phyloP scores from a whole-genome alignment of 2,888 invertebrate species.

The Hydrotaea diabolus region DNA sequence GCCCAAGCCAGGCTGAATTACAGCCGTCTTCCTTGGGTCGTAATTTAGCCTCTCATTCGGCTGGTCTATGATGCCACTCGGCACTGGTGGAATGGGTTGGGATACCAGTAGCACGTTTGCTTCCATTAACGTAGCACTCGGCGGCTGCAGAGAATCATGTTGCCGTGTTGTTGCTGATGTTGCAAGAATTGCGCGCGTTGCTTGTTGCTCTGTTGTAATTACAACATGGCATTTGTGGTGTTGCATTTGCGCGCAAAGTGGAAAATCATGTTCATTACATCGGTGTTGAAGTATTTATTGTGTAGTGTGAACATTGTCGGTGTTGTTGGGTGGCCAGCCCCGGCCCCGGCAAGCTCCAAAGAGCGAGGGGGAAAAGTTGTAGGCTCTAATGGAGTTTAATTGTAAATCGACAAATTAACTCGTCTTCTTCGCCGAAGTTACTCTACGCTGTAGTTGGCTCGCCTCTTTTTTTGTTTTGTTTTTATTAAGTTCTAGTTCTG shows the following conservation, averaged over 20 bases:
- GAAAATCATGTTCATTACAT: slow-evolving; percentile 67
- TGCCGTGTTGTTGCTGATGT: slow-evolving; percentile 17
- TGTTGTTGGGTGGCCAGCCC: slow-evolving; percentile 52
- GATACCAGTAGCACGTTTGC: slow-evolving; percentile 26
- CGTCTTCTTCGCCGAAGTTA: slow-evolving; percentile 27
- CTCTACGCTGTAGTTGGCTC: too few species aligned
- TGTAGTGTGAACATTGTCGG: slow-evolving; percentile 65
- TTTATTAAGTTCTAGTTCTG: background rate
- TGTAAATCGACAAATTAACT: slow-evolving; percentile 62
- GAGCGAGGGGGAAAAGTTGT: background rate
- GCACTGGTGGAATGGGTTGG: background rate
- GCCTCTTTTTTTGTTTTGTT: background rate
- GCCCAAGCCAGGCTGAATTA: background rate
- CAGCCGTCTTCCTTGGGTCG: slow-evolving; percentile 4
- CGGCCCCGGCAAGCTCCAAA: background rate
- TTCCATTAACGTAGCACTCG: slow-evolving; percentile 40
- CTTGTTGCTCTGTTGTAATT: slow-evolving; percentile 44
- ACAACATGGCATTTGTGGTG: slow-evolving; percentile 41
- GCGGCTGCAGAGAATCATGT: slow-evolving; percentile 15
- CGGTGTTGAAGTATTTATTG: slow-evolving; percentile 68
- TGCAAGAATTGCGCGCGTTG: background rate
- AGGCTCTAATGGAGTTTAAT: slow-evolving; percentile 62
- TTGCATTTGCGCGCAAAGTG: slow-evolving; percentile 50
- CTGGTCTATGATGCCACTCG: background rate
- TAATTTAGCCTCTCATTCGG: slow-evolving; percentile 50